Evolutionary conservation across 2,113 vertebrate genomes (phyloP).

Genomic region (Lycaon pictus): DNA sequence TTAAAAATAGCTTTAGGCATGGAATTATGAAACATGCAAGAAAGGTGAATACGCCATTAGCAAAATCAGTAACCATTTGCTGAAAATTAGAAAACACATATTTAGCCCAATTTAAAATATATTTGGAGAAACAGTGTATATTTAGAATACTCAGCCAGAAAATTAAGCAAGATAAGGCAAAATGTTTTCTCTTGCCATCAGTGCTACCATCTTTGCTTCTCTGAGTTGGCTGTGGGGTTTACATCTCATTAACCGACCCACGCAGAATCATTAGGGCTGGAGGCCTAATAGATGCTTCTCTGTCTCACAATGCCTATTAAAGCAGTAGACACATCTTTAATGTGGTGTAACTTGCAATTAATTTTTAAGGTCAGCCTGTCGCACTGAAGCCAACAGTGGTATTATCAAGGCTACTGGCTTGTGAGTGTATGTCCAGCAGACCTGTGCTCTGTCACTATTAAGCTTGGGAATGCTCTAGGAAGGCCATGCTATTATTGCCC

Average conservation of each 20-base stretch:
- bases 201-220: constrained; percentile 42
- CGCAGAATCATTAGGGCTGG: constrained; percentile 71
- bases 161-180: not conserved
- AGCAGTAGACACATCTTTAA: constrained; percentile 68
- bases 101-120: not conserved
- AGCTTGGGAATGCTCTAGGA: not conserved
- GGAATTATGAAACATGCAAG: not conserved
- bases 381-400: not conserved
- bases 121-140: not conserved
- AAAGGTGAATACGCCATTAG: not conserved
- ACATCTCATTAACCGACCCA: constrained; percentile 72
- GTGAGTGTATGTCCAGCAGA: not conserved
- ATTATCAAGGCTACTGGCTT: not conserved
- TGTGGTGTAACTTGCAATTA: constrained; percentile 79
- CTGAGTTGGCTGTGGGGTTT: constrained; percentile 61
- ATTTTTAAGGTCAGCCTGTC: constrained; percentile 78
- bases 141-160: constrained; percentile 9
- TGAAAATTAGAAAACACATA: not conserved
- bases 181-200: not conserved
- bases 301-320: constrained; percentile 77
- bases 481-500: too few relatives aligned
- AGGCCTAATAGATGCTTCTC: constrained; percentile 74
- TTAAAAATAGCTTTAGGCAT: not conserved
- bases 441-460: not conserved
- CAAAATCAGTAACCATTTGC: not conserved